These are phyloP conservation scores for Fundulus diaphanus DNA, from an alignment of 2,797 vertebrate species.

Conservation along the genomic window DNA sequence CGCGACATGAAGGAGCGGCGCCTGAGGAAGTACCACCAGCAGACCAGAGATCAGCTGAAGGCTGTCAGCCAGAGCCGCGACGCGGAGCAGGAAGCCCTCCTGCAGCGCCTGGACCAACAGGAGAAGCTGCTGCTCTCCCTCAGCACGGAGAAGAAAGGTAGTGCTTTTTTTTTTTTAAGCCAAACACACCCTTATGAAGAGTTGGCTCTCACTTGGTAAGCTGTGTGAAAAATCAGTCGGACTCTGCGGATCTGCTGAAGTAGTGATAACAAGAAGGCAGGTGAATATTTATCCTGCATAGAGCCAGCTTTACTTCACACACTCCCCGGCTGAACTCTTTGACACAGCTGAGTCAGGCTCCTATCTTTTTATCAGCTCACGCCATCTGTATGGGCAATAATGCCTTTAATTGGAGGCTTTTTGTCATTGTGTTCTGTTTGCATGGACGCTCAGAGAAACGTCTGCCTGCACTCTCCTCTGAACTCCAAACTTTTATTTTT, in stretches of 20 bases:
- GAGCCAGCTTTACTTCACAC: slow-evolving; percentile 4
- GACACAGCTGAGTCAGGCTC: slow-evolving; percentile 7
- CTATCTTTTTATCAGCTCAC: slow-evolving; percentile 19
- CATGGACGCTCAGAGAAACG: slow-evolving; percentile 14
- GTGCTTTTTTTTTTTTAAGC: neutral
- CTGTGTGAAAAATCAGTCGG: slow-evolving; percentile 5
- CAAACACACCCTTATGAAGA: neutral
- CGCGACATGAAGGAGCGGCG: slow-evolving; percentile 82
- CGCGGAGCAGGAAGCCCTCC: slow-evolving; percentile 81
- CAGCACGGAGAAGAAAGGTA: slow-evolving; percentile 89
- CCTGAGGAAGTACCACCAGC: slow-evolving; percentile 79
- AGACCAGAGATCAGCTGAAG: slow-evolving; percentile 85
- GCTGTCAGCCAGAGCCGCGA: slow-evolving; percentile 82
- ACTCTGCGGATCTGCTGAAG: neutral
- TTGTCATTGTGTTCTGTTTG: slow-evolving; percentile 4
- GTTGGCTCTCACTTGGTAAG: neutral
- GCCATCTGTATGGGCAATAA: slow-evolving; percentile 13
- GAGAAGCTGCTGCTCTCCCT: slow-evolving; percentile 86
- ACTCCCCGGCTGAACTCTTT: neutral
- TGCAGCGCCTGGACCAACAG: slow-evolving; percentile 86
- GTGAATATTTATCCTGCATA: neutral
- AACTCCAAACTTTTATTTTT: slow-evolving; percentile 19
- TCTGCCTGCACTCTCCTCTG: neutral
- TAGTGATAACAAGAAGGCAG: neutral
- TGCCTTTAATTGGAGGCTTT: slow-evolving; percentile 2